Conservation (phyloP, 2,113 vertebrate genomes). For the Physeter macrocephalus region DNA sequence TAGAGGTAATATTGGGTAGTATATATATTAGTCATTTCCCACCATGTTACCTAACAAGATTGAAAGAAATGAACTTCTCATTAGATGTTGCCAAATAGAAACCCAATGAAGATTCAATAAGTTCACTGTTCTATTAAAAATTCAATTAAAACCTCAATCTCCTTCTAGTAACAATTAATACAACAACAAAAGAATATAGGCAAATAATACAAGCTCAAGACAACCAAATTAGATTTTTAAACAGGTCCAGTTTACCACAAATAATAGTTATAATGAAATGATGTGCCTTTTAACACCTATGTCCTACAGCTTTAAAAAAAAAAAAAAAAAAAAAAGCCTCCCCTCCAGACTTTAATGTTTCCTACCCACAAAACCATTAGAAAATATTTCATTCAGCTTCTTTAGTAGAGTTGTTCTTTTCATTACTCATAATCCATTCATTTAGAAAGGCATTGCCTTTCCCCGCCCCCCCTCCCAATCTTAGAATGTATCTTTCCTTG, state of each 20-base stretch:
- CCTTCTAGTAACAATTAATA: background rate
- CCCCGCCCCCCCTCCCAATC: background rate
- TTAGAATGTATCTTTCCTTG: background rate
- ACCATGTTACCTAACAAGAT: background rate
- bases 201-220: background rate
- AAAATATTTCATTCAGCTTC: background rate
- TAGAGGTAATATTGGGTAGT: background rate
- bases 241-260: background rate
- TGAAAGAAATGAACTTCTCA: background rate
- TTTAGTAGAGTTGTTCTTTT: background rate
- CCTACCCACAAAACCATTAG: background rate
- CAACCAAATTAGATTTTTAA: background rate
- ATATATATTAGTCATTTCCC: background rate
- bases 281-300: background rate
- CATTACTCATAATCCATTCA: background rate
- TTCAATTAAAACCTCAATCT: background rate
- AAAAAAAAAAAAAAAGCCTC: background rate
- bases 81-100: background rate
- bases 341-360: background rate
- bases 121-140: background rate
- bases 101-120: background rate
- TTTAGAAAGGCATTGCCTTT: background rate
- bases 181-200: conserved; percentile 16
- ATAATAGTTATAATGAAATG: background rate
- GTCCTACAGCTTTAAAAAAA: background rate